These are phyloP conservation scores for Azemiops feae DNA, from an alignment of 2,113 vertebrate species.

Conservation along the genomic window DNA sequence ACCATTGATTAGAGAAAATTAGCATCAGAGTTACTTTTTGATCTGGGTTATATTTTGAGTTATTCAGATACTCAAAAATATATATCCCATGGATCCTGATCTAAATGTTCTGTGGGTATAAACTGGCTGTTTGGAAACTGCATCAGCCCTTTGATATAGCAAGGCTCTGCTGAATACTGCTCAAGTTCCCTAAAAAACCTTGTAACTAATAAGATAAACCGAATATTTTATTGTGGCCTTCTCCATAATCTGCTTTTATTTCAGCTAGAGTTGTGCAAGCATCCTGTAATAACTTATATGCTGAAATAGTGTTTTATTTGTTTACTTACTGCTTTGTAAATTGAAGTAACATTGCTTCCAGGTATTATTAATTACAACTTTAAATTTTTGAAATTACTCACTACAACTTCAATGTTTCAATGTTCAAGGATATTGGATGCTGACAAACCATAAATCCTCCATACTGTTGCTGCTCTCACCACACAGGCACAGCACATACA, in stretches of 20 bases:
- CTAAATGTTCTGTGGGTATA: background rate
- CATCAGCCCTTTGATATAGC: background rate
- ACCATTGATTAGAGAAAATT: background rate
- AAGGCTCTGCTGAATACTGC: background rate
- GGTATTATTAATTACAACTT: background rate
- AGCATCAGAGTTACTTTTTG: background rate
- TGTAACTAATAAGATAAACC: background rate
- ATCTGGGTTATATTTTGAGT: background rate
- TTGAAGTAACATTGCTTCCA: background rate
- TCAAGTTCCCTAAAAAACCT: background rate
- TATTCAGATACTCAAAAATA: background rate
- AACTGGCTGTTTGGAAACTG: background rate
- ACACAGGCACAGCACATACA: background rate
- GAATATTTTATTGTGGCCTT: background rate
- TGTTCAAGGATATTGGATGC: background rate
- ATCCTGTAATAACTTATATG: background rate
- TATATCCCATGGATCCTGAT: background rate
- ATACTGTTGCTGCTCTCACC: background rate
- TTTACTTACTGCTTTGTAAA: background rate
- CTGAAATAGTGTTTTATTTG: background rate
- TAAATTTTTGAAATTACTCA: background rate
- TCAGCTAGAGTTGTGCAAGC: background rate
- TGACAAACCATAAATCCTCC: background rate
- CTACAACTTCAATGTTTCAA: background rate
- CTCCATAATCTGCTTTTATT: background rate